phyloP scores from a whole-genome alignment of 2,888 invertebrate genomes.

The Eretmocerus hayati region DNA sequence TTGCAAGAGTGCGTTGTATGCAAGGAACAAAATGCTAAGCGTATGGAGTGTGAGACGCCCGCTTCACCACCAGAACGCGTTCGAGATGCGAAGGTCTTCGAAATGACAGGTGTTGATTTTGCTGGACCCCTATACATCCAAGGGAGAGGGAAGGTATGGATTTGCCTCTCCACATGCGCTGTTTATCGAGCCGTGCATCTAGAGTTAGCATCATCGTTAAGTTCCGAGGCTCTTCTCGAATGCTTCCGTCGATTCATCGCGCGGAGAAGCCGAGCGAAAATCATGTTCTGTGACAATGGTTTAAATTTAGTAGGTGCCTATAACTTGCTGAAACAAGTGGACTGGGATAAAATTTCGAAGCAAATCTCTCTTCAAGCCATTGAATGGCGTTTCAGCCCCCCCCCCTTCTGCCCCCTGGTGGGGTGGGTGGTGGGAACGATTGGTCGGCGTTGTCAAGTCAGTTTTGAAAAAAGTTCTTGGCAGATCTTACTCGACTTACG shows the following conservation, averaged over 20 bases:
- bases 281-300: constrained; percentile 41
- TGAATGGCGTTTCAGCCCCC: constrained; percentile 39
- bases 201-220: constrained; percentile 33
- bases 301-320: constrained; percentile 38
- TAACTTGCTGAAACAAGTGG: constrained; percentile 26
- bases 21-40: constrained; percentile 24
- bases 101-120: constrained; percentile 33
- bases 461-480: constrained; percentile 37
- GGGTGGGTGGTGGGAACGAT: constrained; percentile 46
- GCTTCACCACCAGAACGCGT: constrained; percentile 32
- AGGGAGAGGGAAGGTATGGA: constrained; percentile 30
- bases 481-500: constrained; percentile 28
- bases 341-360: constrained; percentile 28
- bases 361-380: constrained; percentile 1
- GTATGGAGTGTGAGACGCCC: constrained; percentile 21
- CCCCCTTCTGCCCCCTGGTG: constrained; percentile 43
- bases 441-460: constrained; percentile 39
- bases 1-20: constrained; percentile 19
- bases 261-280: constrained; percentile 26
- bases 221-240: constrained; percentile 31
- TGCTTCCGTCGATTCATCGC: constrained; percentile 23
- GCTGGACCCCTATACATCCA: constrained; percentile 36
- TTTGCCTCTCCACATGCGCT: constrained; percentile 39
- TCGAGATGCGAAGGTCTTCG: constrained; percentile 20
- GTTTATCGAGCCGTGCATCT: constrained; percentile 39